Base-by-base conservation (phyloP, 2,888 invertebrate species). In the Ochlodes sylvanus region DNA sequence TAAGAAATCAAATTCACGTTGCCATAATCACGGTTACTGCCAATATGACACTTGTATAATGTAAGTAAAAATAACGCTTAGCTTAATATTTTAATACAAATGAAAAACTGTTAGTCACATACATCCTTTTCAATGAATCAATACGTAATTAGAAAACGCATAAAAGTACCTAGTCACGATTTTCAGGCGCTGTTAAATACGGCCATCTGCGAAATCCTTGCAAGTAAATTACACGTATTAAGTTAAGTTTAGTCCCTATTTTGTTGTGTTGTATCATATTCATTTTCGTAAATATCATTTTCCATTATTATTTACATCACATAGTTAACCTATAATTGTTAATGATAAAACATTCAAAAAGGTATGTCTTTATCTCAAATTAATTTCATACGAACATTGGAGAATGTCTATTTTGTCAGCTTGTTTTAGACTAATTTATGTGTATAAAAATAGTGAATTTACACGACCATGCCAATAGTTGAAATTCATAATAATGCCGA, bases 1-100 rank as follows among this genome's bases (percentile, higher is more conserved):
- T 85, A 87, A 89, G 85, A 89, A 88, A 83, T 84, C 89, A 90
- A 90, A 91, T 92, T 92, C 90, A 88, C 86, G 91, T 90, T 92
- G 92, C 92, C 92, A 92, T 92, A 89, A 85, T 85, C 85, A 86
- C 83, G 82, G 78, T 86, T 85, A 92, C 91, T 91, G 92, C 90
- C 90, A 90, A 89, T 89, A 90, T 89, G 90, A 91, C 90, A 90
- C 87, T 88, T 86, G 84, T 80, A 76, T 75, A 70, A 74, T 80
- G 77, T 80, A 79, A 78, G 76, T 78, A 77, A 70, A 52, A 54
- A 54, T 32, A 66, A 58, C 52, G 64, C 38, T 65, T 65, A 58
- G 34, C n/a, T 84, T 85, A 79, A 82, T 85, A 84, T 85, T 87
- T 86, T 85, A 88, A 84, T 88, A 88, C 81, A 84, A 84, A 85